Conservation (phyloP, 2,113 vertebrate genomes). For the Anolis sagrei region DNA sequence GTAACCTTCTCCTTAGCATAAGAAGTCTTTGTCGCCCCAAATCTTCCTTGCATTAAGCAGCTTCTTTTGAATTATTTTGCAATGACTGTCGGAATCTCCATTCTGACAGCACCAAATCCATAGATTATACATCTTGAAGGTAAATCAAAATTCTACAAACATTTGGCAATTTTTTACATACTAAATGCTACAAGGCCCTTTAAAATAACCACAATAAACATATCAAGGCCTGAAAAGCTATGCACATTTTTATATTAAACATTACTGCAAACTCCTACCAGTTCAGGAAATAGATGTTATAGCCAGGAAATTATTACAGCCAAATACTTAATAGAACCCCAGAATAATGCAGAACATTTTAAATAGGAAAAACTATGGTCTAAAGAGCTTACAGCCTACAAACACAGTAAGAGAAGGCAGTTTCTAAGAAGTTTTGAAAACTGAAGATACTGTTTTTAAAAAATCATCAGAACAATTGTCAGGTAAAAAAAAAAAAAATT, state of each 20-base stretch:
- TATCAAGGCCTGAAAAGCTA: background rate
- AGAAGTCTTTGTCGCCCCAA: background rate
- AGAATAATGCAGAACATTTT: background rate
- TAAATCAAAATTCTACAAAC: background rate
- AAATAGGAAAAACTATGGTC: background rate
- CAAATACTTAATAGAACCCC: background rate
- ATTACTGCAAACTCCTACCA: background rate
- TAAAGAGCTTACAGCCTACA: conserved; percentile 1
- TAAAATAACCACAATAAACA: background rate
- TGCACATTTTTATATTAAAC: background rate
- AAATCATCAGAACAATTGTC: conserved; percentile 11
- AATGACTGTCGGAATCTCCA: conserved; percentile 18
- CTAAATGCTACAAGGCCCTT: conserved; percentile 1
- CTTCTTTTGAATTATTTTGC: conserved; percentile 25
- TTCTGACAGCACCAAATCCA: background rate
- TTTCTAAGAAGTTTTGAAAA: background rate
- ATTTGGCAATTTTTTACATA: background rate
- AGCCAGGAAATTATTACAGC: background rate
- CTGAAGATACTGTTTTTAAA: background rate
- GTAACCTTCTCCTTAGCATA: background rate
- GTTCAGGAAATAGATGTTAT: background rate
- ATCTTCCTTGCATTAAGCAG: conserved; percentile 7
- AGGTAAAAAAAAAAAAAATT: conserved; percentile 31
- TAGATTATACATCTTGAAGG: background rate
- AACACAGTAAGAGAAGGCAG: background rate